Evolutionary conservation across 2,797 vertebrate genomes (phyloP), one percentile per base, ranked within the genome.

Genomic region (Brachymystax lenok): DNA sequence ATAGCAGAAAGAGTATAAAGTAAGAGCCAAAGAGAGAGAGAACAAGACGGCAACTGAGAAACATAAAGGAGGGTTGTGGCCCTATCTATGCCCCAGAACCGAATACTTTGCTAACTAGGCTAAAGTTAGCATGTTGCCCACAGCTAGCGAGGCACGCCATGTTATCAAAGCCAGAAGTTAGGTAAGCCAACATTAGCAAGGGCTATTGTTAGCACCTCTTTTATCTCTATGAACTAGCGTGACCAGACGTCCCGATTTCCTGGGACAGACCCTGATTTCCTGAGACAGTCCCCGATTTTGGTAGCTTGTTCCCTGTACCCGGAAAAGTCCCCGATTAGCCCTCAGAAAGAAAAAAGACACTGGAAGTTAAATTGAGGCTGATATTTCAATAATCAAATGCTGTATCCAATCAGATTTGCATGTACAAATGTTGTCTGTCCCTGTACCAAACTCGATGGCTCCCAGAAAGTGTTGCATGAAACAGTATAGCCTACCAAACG

Each of bases 1-100:
- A 91, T 90, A 92, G 92, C 82, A 59, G 80, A 88, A 10, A 85
- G 59, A 75, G 75, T 83, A 86, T 88, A 80, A 88, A 85, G 77
- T 64, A 75, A 82, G 79, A 87, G 73, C 76, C 54, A 74, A 77
- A 76, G 24, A 35, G 71, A 78, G n/a, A 78, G 69, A 75, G 77
- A 21, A 33, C 30, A 19, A 52, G 50, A 6, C 19, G 27, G 8
- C 2, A 14, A 27, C 10, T 14, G 40, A 21, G 19, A 61, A 61
- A 21, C 56, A 61, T n/a, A 61, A 21, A n/a, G n/a, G 19, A 35
- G 40, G 28, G 1, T 12, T 6, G 28, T 33, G 33, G 52, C 27
- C 71, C 52, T 33, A 30, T 5, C 19, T 19, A 2, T 40, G n/a
- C 21, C 56, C 21, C 24, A 28, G 4, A 19, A 27, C 24, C 7